Base-by-base conservation (phyloP, 2,113 vertebrate species). In the Morone saxatilis region DNA sequence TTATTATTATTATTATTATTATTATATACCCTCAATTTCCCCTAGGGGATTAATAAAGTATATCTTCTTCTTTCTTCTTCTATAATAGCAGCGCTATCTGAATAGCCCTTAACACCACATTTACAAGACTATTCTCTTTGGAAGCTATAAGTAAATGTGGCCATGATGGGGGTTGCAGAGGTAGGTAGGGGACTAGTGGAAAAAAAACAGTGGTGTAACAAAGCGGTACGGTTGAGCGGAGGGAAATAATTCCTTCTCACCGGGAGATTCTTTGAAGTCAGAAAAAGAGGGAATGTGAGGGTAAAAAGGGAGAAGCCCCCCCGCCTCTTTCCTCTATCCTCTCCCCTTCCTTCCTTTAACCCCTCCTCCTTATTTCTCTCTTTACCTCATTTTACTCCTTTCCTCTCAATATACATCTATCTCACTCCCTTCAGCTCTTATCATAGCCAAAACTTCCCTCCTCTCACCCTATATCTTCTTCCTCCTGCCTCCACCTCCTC, bases 261-360 rank as follows among this genome's bases (percentile, higher is more conserved):
- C 87, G 0, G 83, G 90, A 90, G 89, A 78, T 84, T 83, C 87
- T 94, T 93, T 94, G 89, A 94, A 93, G 89, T 86, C 62, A 54
- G 62, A 78, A 83, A 88, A 83, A 79, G 40, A 88, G 77, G 83
- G 86, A 82, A 89, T 78, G 84, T 76, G 81, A 57, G 83, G 67
- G 50, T 45, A 71, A 63, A 71, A 78, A 74, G 45, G 43, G 36
- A 68, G 80, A 66, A 70, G 19, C 67, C 65, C 72, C 67, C n/a
- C 53, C 53, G 13, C 66, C 56, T 60, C 61, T 16, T 78, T 75
- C 60, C 66, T 53, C 70, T n/a, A 36, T 75, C 61, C 76, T 81
- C 19, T 53, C 20, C 31, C 38, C 54, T 80, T 77, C 71, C 60
- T 65, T 76, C 81, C 63, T 78, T 14, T 51, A 62, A n/a, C 76